Conservation (phyloP, 2,888 invertebrate genomes). For the Oscheius sp. region DNA sequence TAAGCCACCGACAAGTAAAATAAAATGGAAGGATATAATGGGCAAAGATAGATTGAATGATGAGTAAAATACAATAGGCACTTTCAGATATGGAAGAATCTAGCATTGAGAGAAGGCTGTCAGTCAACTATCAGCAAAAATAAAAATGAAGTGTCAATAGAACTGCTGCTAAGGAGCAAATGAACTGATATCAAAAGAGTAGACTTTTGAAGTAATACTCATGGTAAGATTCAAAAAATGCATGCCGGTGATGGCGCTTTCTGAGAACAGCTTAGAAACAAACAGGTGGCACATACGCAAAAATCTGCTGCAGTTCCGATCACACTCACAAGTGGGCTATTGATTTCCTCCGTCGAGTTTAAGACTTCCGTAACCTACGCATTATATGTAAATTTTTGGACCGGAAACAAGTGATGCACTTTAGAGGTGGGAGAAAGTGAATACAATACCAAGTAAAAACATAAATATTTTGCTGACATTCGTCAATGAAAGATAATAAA, state of each 20-base stretch:
- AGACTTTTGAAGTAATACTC: neutral
- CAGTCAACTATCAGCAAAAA: neutral
- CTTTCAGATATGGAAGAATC: no score
- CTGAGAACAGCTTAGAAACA: slow-evolving; percentile 2
- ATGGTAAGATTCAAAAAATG: neutral
- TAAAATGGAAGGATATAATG: neutral
- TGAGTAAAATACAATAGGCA: neutral
- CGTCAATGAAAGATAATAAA: no score
- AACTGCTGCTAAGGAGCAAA: neutral
- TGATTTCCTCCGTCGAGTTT: no score
- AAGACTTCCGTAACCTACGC: no score
- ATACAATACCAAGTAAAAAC: no score
- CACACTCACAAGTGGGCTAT: slow-evolving; percentile 1
- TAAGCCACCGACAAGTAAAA: neutral
- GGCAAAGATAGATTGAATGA: neutral
- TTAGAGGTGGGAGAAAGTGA: no score
- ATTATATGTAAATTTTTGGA: no score
- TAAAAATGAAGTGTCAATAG: neutral
- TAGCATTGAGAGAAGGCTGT: neutral
- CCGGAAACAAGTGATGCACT: no score
- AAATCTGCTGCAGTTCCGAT: neutral
- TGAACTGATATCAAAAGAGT: neutral
- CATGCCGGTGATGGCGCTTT: neutral
- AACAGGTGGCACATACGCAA: slow-evolving; percentile 19
- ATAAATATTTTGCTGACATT: no score